Evolutionary conservation across 2,797 vertebrate species (phyloP), one percentile per base, ranked within the genome.

Genomic region (Clarias laeviceps): DNA sequence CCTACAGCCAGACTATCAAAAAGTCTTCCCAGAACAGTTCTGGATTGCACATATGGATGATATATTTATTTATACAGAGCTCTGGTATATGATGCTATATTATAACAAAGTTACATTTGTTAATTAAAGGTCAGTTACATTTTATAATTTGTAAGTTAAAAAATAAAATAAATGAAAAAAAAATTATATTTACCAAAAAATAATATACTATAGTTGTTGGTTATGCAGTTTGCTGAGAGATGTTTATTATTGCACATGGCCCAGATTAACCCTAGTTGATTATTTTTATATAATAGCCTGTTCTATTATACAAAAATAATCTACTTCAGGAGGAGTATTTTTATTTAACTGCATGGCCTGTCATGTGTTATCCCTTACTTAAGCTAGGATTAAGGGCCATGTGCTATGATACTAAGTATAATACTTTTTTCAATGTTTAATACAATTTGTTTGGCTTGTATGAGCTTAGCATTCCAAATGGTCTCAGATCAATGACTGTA

Each of bases 191-290:
- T 17, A 74, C 27, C 45, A 54, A 29, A 29, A 5, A 27, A 56
- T 56, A 74, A 56, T 74, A 74, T 29, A 45, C 45, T 45, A 29
- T 54, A 76, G 50, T 76, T 76, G 50, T 32, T 76, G 27, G 54
- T 76, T 18, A 57, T 32, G 17, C 27, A 54, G 24, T 74, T 14
- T 54, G 72, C 27, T 54, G 72, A 45, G 5, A 54, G 24, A 18
- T 12, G 14, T 73, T 50, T 54, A 74, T 74, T 54, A 27, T 40
- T n/a, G 22, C 37, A 24, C 11, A 45, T 45, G 37, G 22, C 14
- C 22, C 37, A 72, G 69, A 40, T 70, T 72, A n/a, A 45, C 14
- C 37, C 37, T 72, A 12, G 37, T 45, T 72, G 12, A 4, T 27
- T 54, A n/a, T 50, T 50, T 45, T 45, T 45, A 2, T 45, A 11